Evolutionary conservation across 2,888 invertebrate genomes (phyloP), one percentile per base, ranked within the genome.

Genomic region (Parnassius apollo): DNA sequence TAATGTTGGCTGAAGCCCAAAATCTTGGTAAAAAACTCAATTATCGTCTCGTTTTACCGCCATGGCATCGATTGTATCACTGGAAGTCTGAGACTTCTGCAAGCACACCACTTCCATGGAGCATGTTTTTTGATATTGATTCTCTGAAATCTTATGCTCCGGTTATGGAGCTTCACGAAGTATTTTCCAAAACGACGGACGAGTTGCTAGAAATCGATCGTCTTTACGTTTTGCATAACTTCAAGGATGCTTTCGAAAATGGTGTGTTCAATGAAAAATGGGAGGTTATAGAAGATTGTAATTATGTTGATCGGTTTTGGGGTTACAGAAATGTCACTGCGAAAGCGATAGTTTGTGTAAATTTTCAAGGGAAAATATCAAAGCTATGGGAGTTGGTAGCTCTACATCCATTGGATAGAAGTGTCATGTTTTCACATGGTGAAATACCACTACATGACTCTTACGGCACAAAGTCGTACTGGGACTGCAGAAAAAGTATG

Each of bases 401-500:
- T 0, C 67, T 78, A 55, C 84, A 88, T 71, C 80, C 78, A 0
- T 71, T 69, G 25, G 84, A 75, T 67, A 94, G 92, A 70, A 92
- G 92, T 45, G 84, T 96, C 4, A 93, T 96, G 92, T 93, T 96
- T 73, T 93, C 95, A 66, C 95, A 96, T 79, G 97, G 96, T 12
- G 98, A 98, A 89, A 95, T 97, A 63, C 94, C 96, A 1, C 82
- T 98, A 25, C 98, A 98, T 80, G 95, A 98, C 74, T 88, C 90
- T n/a, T 99, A 96, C 86, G 98, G 98, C 0, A 95, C 95, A 52
- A 88, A 89, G 61, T 86, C 93, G 42, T 99, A 96, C 82, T 99
- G 99, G 99, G 89, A 93, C 70, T 96, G 96, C 22, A 92, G 97
- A 65, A 93, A 97, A 71, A 99, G 99, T 75, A 98, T 99, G 97